Conservation (phyloP, 2,888 invertebrate genomes). For the Mimumesa dahlbomi region DNA sequence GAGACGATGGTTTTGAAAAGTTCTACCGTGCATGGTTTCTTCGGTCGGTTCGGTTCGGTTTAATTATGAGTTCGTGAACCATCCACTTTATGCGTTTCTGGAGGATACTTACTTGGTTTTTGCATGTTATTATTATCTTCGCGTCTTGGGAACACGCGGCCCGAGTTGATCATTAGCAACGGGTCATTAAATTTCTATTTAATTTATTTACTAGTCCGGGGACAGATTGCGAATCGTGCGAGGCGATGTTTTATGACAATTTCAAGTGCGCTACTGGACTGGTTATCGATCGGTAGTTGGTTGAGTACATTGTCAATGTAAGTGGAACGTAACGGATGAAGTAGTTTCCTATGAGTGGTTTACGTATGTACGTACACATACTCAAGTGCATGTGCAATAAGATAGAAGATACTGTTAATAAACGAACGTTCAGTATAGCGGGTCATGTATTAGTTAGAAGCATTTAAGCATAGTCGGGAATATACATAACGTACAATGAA, state of each 20-base stretch:
- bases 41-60: no score
- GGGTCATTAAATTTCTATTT: conserved; percentile 21
- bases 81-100: no score
- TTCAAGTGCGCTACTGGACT: background rate
- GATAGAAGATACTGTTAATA: conserved; percentile 10
- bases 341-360: background rate
- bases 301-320: background rate
- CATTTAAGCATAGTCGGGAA: background rate
- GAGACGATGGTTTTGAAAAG: no score
- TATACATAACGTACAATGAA: conserved; percentile 18
- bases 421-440: background rate
- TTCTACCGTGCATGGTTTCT: no score
- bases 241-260: conserved; percentile 10
- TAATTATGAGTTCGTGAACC: no score
- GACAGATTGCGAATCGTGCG: conserved; percentile 7
- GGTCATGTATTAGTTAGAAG: background rate
- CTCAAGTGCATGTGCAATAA: background rate
- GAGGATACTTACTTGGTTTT: no score
- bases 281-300: conserved; percentile 1
- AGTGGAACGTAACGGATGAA: background rate
- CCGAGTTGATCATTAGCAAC: conserved; percentile 13
- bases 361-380: no score
- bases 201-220: conserved; percentile 22
- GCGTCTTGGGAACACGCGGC: background rate
- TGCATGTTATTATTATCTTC: background rate